Base-by-base conservation (phyloP, 2,113 vertebrate genomes). In the Megaceryle torquata region DNA sequence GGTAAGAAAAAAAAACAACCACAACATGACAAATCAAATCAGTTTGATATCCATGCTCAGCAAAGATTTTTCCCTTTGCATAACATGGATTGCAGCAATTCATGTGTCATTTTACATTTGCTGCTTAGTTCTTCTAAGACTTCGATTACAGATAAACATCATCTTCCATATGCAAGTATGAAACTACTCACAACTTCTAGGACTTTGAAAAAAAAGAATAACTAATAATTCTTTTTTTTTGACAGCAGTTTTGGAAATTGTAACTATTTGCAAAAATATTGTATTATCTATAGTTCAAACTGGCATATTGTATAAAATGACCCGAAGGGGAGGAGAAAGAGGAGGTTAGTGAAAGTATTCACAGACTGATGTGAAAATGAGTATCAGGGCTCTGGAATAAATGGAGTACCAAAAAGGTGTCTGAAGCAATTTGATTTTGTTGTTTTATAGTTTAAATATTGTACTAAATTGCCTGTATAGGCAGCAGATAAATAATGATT, bases 381-480 rank as follows among this genome's bases (percentile, higher is more conserved):
- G 16, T 51, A 33, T 82, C 60, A 70, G 91, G 35, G 18, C 61
- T 80, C 50, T 86, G 70, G 44, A 95, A 95, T 78, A 96, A 96
- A 94, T 17, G 2, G 12, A 89, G 4, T 71, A 46, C 51, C 26
- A 77, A 56, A 71, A 86, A 67, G 11, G 20, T 80, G 13, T 43
- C 35, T 63, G 22, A 13, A 92, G 57, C 41, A 48, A 92, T 33
- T 3, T 33, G 21, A 14, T 54, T 50, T 57, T 83, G 26, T 79
- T 96, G 54, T 91, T 86, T 95, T 96, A 88, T 64, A 71, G 35
- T 60, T 88, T 82, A 87, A 91, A 97, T 93, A 75, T 59, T 3
- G 37, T 39, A 82, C 6, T 54, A 69, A 95, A 68, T 75, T 82
- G 86, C 59, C 28, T 31, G 28, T 87, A 82, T 29, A 89, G 18